Conservation (phyloP, 2,113 vertebrate species). For the Copsychus sechellarum region DNA sequence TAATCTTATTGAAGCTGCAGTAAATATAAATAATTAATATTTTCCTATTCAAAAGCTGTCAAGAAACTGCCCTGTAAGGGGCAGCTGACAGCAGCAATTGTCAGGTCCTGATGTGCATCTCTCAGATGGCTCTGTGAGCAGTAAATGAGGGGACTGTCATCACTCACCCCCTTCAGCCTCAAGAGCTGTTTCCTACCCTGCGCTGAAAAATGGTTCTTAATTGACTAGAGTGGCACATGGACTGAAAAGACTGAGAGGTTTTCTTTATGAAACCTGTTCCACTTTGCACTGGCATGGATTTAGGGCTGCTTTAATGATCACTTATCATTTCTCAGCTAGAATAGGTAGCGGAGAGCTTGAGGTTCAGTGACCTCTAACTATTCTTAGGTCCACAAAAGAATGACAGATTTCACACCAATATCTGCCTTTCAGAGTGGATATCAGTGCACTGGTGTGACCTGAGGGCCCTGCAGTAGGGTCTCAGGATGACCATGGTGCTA, state of each 20-base stretch:
- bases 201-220: slow-evolving; percentile 17
- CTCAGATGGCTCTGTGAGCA: neutral
- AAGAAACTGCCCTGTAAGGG: neutral
- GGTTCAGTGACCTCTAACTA: neutral
- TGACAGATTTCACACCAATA: neutral
- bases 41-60: neutral
- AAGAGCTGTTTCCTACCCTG: neutral
- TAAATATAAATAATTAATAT: neutral
- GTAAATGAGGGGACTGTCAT: neutral
- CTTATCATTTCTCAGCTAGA: neutral
- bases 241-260: neutral
- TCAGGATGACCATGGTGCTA: neutral
- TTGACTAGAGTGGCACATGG: neutral
- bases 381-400: neutral
- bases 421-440: neutral
- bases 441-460: neutral
- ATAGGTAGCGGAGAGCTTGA: neutral
- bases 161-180: neutral
- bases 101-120: neutral
- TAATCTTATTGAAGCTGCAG: neutral
- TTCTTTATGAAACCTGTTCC: neutral
- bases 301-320: neutral
- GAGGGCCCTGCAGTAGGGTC: neutral
- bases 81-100: neutral
- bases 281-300: neutral